Base-by-base conservation (phyloP, 2,113 vertebrate species). In the Brienomyrus brachyistius region DNA sequence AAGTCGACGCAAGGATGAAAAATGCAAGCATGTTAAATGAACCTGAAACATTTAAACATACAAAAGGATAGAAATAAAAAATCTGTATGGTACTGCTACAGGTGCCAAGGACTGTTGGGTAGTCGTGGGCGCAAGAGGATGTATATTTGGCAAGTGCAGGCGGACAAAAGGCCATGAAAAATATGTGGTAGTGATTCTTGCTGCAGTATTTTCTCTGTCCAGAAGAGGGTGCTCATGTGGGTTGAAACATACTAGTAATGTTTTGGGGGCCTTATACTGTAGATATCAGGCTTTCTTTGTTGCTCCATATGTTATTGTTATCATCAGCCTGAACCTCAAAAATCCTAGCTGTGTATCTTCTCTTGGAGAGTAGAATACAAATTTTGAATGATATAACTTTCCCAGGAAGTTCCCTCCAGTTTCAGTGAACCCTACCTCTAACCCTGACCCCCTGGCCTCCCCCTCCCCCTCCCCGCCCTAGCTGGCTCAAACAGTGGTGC, bases 21-120 rank as follows among this genome's bases (percentile, higher is more conserved):
- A 50, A 56, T 88, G 91, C 90, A 88, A 82, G 90, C 92, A 89
- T n/a, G 1, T 90, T 90, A 31, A 86, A 3, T 50, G 21, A 51
- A n/a, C 45, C 45, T n/a, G 23, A 15, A n/a, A 50, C n/a, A 50
- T 51, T 13, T 84, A 19, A 45, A 47, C 8, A 5, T 84, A 50
- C 5, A 84, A 47, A 43, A 21, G 23, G 40, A 43, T 80, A 35
- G 74, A 80, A 80, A 80, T 13, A 77, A 40, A 40, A 77, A 40
- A 40, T 77, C 70, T 77, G 31, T 77, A 19, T 80, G n/a, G 21
- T 48, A 40, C 48, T n/a, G 35, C n/a, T 47, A 13, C 10, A 86
- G n/a, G 15, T 27, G 0, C 6, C 15, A 56, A 35, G 85, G 27
- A 56, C 27, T 35, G 27, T 31, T 40, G 45, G 47, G 85, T 40